These are phyloP conservation scores for Drosophila carrolli DNA, from an alignment of 1,140 invertebrate genomes.

Conservation along the genomic window DNA sequence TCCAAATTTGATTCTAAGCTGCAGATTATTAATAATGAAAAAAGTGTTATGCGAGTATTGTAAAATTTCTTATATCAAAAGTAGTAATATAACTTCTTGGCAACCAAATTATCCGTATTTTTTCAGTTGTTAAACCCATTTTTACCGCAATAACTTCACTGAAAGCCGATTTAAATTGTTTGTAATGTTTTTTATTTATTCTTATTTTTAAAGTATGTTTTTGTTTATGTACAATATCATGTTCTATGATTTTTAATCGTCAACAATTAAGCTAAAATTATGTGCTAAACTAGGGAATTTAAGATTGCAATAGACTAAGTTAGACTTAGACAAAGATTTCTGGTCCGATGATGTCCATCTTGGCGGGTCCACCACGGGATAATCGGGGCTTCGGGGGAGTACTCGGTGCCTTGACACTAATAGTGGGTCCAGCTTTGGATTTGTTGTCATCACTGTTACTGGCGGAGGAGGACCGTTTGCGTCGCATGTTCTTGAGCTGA, in stretches of 20 bases:
- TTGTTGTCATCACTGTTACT: not conserved
- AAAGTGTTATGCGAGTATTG: no score
- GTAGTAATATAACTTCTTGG: no score
- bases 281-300: constrained; percentile 9
- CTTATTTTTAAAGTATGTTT: not conserved
- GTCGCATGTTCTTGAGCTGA: constrained; percentile 46
- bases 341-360: constrained; percentile 51
- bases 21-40: no score
- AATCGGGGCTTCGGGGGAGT: constrained; percentile 63
- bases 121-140: no score
- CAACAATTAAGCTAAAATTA: constrained; percentile 66
- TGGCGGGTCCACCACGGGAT: not conserved
- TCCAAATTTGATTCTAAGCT: no score
- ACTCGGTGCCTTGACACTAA: constrained; percentile 36
- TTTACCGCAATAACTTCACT: no score
- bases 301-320: constrained; percentile 2
- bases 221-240: constrained; percentile 28
- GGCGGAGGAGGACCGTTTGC: constrained; percentile 17
- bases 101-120: no score
- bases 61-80: no score
- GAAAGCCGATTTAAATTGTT: not conserved
- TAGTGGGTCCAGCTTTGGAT: not conserved
- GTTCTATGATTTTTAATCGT: constrained; percentile 75
- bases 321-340: constrained; percentile 62
- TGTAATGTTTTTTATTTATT: not conserved